Percentiles rank a stretch among this genome's conserved stretches.
phyloP scores from a whole-genome alignment of 30 jellyfish, hydroid and myxozoan species.

The Mastigias papua region DNA sequence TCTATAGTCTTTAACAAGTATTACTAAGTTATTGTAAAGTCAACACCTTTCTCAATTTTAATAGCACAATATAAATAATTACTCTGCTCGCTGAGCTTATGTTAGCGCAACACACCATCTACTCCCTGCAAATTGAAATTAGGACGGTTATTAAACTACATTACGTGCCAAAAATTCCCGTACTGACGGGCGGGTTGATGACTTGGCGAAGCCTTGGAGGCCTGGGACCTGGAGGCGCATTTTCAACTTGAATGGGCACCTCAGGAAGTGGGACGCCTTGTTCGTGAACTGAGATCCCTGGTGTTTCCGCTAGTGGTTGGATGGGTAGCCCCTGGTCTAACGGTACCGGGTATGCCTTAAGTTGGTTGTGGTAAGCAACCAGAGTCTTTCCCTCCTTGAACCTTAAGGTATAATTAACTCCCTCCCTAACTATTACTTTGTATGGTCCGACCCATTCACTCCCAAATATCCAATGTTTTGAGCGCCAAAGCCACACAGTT shows the following conservation, averaged over 20 bases:
- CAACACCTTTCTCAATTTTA: too few relatives aligned
- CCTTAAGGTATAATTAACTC: background rate
- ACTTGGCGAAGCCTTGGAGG: background rate
- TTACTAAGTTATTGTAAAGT: too few relatives aligned
- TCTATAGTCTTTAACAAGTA: too few relatives aligned
- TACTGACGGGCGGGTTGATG: background rate
- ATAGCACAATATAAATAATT: too few relatives aligned
- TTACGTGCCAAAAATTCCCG: too few relatives aligned
- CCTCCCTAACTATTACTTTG: background rate
- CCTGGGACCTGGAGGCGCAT: background rate
- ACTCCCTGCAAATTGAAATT: background rate
- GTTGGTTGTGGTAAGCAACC: background rate
- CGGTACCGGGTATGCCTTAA: background rate
- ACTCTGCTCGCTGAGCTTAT: too few relatives aligned
- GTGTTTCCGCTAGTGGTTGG: background rate
- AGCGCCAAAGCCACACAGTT: background rate
- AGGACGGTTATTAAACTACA: background rate
- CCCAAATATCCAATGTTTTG: constrained; percentile 9
- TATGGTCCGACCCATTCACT: background rate
- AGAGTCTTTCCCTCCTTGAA: background rate
- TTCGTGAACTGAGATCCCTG: background rate
- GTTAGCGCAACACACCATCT: too few relatives aligned
- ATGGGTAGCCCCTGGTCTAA: background rate
- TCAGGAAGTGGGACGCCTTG: background rate
- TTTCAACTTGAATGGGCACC: too few relatives aligned